Evolutionary conservation across 2,113 vertebrate genomes (phyloP).

Genomic region (Istiophorus platypterus): DNA sequence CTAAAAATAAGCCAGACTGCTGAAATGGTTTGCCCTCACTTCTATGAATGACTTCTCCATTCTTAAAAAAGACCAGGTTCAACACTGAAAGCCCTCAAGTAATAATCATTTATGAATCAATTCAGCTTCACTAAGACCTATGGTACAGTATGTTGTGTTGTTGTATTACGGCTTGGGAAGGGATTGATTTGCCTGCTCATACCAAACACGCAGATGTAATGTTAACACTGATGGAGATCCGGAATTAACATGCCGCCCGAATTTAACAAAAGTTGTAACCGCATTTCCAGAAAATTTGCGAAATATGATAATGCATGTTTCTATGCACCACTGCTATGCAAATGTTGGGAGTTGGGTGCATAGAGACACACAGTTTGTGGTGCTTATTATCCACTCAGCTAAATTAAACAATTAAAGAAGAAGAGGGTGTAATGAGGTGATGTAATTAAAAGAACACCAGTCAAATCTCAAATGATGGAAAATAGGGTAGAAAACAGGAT

Average conservation of each 20-base stretch:
- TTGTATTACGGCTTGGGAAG: neutral
- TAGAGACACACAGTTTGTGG: neutral
- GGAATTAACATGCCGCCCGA: too few species aligned
- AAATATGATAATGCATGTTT: neutral
- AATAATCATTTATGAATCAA: neutral
- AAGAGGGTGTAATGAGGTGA: neutral
- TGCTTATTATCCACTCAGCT: neutral
- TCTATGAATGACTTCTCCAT: constrained; percentile 61
- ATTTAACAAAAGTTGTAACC: neutral
- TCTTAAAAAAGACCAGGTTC: constrained; percentile 39
- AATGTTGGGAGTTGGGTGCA: too few species aligned
- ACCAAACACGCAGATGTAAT: neutral
- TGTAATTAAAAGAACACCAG: neutral
- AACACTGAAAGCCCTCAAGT: neutral
- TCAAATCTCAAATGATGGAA: neutral
- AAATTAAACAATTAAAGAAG: neutral
- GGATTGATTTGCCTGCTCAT: constrained; percentile 9
- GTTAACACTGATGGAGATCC: neutral
- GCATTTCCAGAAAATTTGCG: neutral
- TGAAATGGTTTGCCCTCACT: constrained; percentile 42
- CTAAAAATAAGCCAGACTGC: constrained; percentile 66
- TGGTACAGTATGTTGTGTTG: neutral
- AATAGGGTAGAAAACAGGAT: neutral
- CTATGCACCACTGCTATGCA: too few species aligned
- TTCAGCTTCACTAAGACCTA: neutral